A percentile compares a stretch with the other conserved stretches of the same genome.
These are phyloP conservation scores for Sphenopsis melanotis DNA, from an alignment of 2,797 vertebrate genomes.

Conservation along the genomic window DNA sequence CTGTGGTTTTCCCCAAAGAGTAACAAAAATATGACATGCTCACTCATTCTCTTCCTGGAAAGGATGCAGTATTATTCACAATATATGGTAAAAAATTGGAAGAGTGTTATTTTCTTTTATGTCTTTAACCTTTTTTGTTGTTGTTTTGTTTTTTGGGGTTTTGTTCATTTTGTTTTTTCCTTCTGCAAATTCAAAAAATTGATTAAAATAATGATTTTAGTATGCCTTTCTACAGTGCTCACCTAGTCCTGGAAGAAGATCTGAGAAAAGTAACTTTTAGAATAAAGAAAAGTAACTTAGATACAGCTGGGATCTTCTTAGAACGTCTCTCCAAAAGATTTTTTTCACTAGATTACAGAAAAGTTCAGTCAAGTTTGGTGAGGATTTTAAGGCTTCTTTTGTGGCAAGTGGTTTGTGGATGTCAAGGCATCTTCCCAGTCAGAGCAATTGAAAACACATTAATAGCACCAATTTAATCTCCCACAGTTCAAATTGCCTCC, in stretches of 20 bases:
- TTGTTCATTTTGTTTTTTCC: not conserved
- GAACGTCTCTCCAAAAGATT: not conserved
- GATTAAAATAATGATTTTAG: not conserved
- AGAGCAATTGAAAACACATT: not conserved
- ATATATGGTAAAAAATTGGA: not conserved
- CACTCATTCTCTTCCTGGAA: not conserved
- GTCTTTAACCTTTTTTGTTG: not conserved
- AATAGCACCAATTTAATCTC: not conserved
- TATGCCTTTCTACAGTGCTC: not conserved
- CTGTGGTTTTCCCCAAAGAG: not conserved
- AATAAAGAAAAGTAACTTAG: not conserved
- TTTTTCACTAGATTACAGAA: not conserved
- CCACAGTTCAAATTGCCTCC: not conserved
- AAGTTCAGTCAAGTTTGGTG: not conserved
- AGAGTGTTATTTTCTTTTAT: not conserved
- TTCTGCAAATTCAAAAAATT: not conserved
- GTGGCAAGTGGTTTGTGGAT: not conserved
- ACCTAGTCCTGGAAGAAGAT: not conserved
- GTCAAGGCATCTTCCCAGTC: not conserved
- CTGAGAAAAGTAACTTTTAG: not conserved
- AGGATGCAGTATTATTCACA: not conserved
- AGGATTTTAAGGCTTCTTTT: not conserved
- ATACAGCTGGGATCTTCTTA: not conserved
- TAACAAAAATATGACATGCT: not conserved
- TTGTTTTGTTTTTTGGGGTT: not conserved